Evolutionary conservation across 2,888 invertebrate species (phyloP).

Genomic region (Pogonocherus hispidulus): DNA sequence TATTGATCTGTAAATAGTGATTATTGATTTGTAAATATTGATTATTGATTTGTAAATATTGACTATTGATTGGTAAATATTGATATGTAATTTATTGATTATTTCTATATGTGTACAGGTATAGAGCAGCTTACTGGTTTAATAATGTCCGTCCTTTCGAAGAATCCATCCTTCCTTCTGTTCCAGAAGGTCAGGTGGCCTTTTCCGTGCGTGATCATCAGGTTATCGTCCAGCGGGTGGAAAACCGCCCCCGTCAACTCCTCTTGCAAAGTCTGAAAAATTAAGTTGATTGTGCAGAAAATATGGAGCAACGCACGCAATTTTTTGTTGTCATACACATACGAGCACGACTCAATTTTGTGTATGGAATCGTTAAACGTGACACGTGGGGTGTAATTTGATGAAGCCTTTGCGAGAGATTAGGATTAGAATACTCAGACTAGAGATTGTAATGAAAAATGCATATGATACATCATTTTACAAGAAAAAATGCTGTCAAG

Average conservation of each 20-base stretch:
- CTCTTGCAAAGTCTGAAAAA: conserved; percentile 85
- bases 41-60: no score
- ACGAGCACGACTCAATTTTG: conserved; percentile 12
- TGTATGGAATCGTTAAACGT: neutral
- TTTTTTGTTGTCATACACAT: conserved; percentile 11
- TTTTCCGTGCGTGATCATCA: conserved; percentile 91
- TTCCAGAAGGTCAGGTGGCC: conserved; percentile 96
- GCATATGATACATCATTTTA: no score
- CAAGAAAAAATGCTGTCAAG: no score
- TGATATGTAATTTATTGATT: no score
- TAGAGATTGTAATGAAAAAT: no score
- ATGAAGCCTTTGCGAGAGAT: no score
- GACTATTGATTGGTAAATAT: no score
- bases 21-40: no score
- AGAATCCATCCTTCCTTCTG: conserved; percentile 90
- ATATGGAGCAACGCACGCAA: conserved; percentile 12
- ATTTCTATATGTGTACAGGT: no score
- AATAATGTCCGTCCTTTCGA: conserved; percentile 89
- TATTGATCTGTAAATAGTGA: no score
- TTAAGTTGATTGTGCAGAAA: neutral
- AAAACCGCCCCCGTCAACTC: conserved; percentile 90
- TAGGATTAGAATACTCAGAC: no score
- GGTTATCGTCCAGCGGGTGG: conserved; percentile 91
- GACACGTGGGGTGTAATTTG: no score
- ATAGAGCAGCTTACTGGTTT: conserved; percentile 85